Base-by-base conservation (phyloP, 2,797 vertebrate genomes). In the Chanos chanos region DNA sequence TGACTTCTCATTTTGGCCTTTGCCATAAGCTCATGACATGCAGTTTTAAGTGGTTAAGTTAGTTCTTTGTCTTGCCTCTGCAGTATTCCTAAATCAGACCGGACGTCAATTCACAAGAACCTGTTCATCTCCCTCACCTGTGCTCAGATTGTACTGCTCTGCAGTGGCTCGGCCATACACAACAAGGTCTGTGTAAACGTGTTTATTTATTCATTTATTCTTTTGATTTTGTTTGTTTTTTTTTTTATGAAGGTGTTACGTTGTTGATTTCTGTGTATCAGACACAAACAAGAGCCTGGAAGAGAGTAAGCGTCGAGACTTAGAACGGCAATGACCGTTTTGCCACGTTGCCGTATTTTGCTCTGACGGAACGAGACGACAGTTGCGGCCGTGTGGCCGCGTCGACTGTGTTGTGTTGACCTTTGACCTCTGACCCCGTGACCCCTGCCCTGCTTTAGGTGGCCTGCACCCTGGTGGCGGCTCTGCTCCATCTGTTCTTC, bases 401-500 rank as follows among this genome's bases (percentile, higher is more conserved):
- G 8, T 56, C 47, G 37, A 19, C 60, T 54, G 63, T 62, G 34
- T 18, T 33, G 30, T 57, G 40, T 72, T 66, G 66, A 53, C 54
- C 55, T 66, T 66, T 67, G 50, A n/a, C 48, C 40, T 45, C n/a
- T 79, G 71, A 62, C 66, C 74, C 54, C 70, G 53, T 74, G 64
- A 75, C 79, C 48, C 13, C 27, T 28, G 27, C 28, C 27, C 27
- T 5, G 27, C 73, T 57, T 15, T 61, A 91, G 89, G 84, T 91
- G 79, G 88, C 89, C 0, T 92, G 90, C 45, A 91, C 86, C 3
- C 81, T 89, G 7, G 89, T 92, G 49, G 88, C 89, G 0, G 89
- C 89, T 0, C 79, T 92, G 43, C 86, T 92, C 18, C 89, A 92
- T 71, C 85, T 92, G 60, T 91, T 91, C 83, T 91, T 92, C 81